Conservation (phyloP, 2,113 vertebrate genomes). For the Vireo altiloquus region DNA sequence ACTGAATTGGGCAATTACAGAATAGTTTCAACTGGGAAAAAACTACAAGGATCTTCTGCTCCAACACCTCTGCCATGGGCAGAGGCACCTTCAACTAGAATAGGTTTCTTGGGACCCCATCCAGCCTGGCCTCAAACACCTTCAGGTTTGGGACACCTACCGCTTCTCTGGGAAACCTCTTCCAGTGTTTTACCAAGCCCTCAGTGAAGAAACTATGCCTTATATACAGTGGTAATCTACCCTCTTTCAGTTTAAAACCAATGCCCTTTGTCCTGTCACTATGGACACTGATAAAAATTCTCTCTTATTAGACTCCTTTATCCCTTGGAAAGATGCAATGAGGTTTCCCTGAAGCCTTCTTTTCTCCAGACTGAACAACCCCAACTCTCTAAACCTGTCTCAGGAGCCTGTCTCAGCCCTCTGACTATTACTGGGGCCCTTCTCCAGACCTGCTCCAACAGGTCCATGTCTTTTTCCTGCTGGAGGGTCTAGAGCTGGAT, state of each 20-base stretch:
- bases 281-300: background rate
- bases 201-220: background rate
- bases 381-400: background rate
- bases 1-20: background rate
- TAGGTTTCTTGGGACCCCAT: background rate
- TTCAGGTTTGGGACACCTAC: background rate
- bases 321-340: background rate
- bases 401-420: background rate
- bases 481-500: background rate
- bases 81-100: background rate
- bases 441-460: background rate
- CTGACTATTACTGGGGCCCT: background rate
- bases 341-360: background rate
- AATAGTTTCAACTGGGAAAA: background rate
- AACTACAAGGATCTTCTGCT: background rate
- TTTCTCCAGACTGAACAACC: background rate
- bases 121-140: too few species aligned
- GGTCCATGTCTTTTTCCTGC: background rate
- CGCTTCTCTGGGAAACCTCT: accelerated
- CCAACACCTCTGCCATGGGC: too few species aligned
- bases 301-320: background rate
- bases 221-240: background rate
- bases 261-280: background rate
- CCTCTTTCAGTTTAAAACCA: background rate
- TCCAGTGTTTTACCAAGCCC: background rate